Percentiles rank a stretch among this genome's conserved stretches.
Evolutionary conservation across 2,888 invertebrate species (phyloP).

Genomic region (Lasioglossum morio): DNA sequence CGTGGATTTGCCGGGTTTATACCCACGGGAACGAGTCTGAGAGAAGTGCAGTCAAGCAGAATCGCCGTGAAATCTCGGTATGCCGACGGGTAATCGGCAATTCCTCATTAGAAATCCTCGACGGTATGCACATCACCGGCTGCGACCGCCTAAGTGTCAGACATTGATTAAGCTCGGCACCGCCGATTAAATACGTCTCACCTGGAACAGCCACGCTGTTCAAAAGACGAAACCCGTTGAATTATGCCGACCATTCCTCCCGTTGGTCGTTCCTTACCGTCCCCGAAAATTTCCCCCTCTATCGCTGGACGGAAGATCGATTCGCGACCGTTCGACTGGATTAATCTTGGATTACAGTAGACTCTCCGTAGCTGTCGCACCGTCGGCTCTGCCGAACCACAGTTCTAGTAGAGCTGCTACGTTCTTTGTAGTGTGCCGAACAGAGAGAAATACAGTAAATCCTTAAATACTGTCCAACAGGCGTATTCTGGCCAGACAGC

Average conservation of each 20-base stretch:
- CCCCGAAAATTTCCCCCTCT: not conserved
- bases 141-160: conserved; percentile 62
- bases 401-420: too few relatives aligned
- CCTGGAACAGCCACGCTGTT: conserved; percentile 33
- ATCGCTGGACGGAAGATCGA: not conserved
- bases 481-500: too few relatives aligned
- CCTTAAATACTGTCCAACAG: too few relatives aligned
- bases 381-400: too few relatives aligned
- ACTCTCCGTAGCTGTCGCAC: too few relatives aligned
- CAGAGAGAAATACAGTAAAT: too few relatives aligned
- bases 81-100: conserved; percentile 64
- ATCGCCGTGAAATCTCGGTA: conserved; percentile 50
- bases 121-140: conserved; percentile 54
- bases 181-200: conserved; percentile 67
- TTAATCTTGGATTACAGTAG: conserved; percentile 3
- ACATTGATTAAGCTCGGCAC: conserved; percentile 70
- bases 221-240: conserved; percentile 62
- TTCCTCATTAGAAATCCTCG: conserved; percentile 70
- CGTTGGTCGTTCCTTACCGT: not conserved
- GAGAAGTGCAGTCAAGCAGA: conserved; percentile 22
- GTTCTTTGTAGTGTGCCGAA: too few relatives aligned
- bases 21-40: conserved; percentile 1
- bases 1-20: conserved; percentile 52
- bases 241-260: conserved; percentile 57
- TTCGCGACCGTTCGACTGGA: not conserved